Evolutionary conservation across 2,113 vertebrate species (phyloP), one percentile per base, ranked within the genome.

Genomic region (Aphyosemion australe): DNA sequence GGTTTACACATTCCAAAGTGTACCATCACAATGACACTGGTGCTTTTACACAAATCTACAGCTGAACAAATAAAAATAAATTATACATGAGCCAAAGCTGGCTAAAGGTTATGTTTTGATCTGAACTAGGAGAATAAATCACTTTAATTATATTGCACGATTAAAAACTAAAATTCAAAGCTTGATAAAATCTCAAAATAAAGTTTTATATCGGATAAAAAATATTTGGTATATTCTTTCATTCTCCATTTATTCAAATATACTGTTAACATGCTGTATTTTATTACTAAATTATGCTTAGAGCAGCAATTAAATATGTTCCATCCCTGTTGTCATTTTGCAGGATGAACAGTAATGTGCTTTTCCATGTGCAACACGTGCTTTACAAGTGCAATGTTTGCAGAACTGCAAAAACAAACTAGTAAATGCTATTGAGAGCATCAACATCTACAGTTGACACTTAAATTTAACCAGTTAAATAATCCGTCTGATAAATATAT

Each of bases 291-390:
- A 47, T 13, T 47, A n/a, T 72, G 34, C 6, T 14, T 32, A 65
- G n/a, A 72, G 60, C 63, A 80, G 78, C 71, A 63, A 15, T 45
- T 19, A 58, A 69, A 58, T 19, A 56, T 48, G 37, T 46, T 13
- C 19, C 15, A 71, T 4, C n/a, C 12, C 46, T 46, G 52, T 74
- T 31, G 4, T 51, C 39, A 50, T 51, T 16, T 48, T 56, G 42
- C 62, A 62, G 9, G 26, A 26, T 26, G 26, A 26, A 26, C 26
- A 26, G 26, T 26, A 18, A 55, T 61, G 57, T 65, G 34, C 55
- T 34, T 51, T 74, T 69, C 20, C 54, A 76, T 81, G 84, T 88
- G 84, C 86, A 87, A 83, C 69, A 65, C 13, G 45, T 68, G 69
- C 75, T 65, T 61, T 41, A 61, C 6, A 47, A 76, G 85, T 87